Evolutionary conservation across 2,888 invertebrate species (phyloP), one percentile per base, ranked within the genome.

Genomic region (Meliscaeva auricollis): DNA sequence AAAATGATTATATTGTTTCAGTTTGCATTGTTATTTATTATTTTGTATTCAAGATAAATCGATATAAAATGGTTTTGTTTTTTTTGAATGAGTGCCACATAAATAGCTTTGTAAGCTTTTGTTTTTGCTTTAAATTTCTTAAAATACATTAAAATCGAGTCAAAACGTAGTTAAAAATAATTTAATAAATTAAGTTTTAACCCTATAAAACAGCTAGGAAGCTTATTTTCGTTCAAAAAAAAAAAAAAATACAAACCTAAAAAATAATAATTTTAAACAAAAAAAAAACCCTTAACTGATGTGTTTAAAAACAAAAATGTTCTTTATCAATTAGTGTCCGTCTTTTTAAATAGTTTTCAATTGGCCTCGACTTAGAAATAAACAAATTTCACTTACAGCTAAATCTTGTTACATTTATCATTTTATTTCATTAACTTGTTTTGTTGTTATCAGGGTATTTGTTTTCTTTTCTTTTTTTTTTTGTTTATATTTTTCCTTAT

Each of bases 171-270:
- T n/a, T 26, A 52, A 48, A 69, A 74, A 69, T 32, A 54, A 13
- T 70, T 70, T 26, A 54, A 79, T 79, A 79, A 84, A 75, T 74
- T 75, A 75, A 74, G 26, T 70, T 64, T 20, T 46, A 64, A 74
- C 66, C 56, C 38, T 60, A 48, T n/a, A 32, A 32, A 35, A 66
- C 52, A 66, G 62, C 54, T 81, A 58, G 17, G n/a, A 68, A 68
- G 11, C 0, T 50, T 35, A 1, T 38, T 26, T 41, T 46, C 13
- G 20, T 58, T 58, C 1, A 22, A 38, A 35, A n/a, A n/a, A n/a
- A n/a, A n/a, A 56, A 32, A 20, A 35, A 35, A 38, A 17, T 35
- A 35, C 1, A 58, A 58, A 56, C 26, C 9, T 22, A 26, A 8
- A n/a, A 13, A 26, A 9, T 9, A 22, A n/a, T 17, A 26, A 32